phyloP scores from a whole-genome alignment of 2,797 vertebrate species.

The Hafferia zeledoni region DNA sequence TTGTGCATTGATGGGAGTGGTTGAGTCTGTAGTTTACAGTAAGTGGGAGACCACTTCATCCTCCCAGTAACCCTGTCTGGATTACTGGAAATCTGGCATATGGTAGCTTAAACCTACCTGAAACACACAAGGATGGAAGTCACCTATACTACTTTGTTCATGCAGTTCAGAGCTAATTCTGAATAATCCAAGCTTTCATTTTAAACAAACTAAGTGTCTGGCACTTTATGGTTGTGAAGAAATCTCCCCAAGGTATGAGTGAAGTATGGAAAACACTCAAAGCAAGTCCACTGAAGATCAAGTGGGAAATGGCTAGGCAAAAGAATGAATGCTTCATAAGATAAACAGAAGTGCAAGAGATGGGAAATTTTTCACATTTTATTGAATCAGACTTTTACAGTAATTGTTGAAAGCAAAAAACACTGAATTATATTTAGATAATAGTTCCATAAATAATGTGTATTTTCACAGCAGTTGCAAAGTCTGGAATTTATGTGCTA shows the following conservation, averaged over 20 bases:
- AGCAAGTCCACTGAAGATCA: background rate
- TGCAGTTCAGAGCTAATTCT: conserved; percentile 11
- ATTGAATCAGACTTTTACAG: conserved; percentile 69
- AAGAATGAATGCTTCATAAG: conserved; percentile 18
- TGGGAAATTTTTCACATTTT: conserved; percentile 56
- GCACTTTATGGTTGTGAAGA: conserved; percentile 25
- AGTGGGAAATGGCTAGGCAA: background rate
- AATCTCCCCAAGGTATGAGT: background rate
- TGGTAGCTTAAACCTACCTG: background rate
- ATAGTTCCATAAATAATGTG: conserved; percentile 73
- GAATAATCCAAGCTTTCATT: conserved; percentile 42
- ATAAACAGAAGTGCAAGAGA: conserved; percentile 46
- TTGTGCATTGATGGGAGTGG: background rate
- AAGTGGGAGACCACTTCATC: background rate
- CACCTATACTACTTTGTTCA: background rate
- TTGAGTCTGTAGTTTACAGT: background rate
- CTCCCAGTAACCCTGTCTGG: background rate
- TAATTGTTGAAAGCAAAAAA: conserved; percentile 69
- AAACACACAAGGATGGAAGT: background rate
- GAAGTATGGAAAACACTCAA: background rate
- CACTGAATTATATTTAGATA: conserved; percentile 72
- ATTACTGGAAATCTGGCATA: background rate
- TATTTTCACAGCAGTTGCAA: conserved; percentile 69
- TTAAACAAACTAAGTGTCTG: conserved; percentile 35
- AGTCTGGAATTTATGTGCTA: conserved; percentile 72